A percentile compares a stretch with the other conserved stretches of the same genome.
phyloP scores from a whole-genome alignment of 64 coral and sea anemone species.

The Orbicella faveolata region DNA sequence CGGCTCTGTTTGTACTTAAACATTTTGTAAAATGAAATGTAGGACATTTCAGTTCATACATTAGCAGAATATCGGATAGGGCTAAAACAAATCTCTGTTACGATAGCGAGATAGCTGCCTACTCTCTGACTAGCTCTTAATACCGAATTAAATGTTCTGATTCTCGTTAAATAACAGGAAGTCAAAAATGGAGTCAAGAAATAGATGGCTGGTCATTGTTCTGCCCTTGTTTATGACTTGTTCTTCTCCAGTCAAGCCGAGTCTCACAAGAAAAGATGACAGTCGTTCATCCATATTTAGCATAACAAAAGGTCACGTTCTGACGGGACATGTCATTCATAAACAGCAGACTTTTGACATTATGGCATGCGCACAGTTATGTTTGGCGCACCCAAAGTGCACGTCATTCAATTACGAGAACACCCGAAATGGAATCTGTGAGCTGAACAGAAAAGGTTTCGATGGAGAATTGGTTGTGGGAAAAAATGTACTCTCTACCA shows the following conservation, averaged over 20 bases:
- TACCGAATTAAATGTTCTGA: no score
- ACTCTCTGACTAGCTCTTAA: no score
- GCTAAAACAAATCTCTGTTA: no score
- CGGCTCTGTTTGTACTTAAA: no score
- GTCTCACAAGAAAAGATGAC: background rate
- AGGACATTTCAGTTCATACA: no score
- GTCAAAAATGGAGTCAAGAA: background rate
- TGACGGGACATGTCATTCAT: background rate
- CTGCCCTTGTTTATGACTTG: background rate
- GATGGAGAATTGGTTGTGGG: background rate
- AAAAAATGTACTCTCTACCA: background rate
- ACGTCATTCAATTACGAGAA: conserved; percentile 46
- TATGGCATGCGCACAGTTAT: conserved; percentile 56
- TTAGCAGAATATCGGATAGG: no score
- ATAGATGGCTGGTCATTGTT: background rate
- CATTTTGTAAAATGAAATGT: no score
- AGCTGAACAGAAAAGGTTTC: background rate
- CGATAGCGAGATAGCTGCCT: no score
- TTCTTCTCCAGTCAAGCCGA: background rate
- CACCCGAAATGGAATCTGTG: conserved; percentile 35
- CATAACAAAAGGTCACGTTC: background rate
- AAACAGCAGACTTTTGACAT: conserved; percentile 27
- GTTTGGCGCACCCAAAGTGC: conserved; percentile 15
- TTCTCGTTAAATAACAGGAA: background rate
- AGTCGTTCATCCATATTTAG: conserved; percentile 13